phyloP scores from a whole-genome alignment of 1,140 invertebrate genomes.

The Proales similis region DNA sequence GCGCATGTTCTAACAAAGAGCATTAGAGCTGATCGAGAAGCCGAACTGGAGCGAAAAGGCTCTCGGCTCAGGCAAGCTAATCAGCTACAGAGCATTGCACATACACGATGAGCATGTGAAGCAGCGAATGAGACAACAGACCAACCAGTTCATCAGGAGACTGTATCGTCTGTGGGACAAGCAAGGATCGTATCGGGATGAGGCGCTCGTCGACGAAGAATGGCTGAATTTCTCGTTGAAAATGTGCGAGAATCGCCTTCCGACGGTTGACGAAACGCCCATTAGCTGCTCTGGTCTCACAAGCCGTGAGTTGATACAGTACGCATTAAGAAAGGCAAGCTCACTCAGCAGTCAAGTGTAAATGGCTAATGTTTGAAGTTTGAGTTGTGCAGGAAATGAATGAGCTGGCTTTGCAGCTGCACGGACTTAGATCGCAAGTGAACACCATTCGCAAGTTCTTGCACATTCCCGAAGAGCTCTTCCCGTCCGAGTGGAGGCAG shows the following conservation, averaged over 20 bases:
- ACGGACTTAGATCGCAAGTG: background rate
- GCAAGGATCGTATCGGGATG: conserved; percentile 15
- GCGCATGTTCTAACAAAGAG: background rate
- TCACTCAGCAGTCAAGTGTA: no score
- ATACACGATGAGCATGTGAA: conserved; percentile 5
- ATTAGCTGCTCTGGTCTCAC: background rate
- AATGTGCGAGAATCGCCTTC: conserved; percentile 25
- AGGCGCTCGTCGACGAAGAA: conserved; percentile 25
- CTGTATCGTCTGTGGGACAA: conserved; percentile 25
- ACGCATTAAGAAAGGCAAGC: background rate
- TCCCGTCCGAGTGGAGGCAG: conserved; percentile 25
- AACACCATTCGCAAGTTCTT: conserved; percentile 29
- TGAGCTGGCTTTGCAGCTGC: conserved; percentile 3
- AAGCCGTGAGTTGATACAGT: background rate
- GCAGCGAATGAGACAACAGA: conserved; percentile 4
- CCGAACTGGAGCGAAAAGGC: conserved; percentile 13
- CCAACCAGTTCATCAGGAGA: conserved; percentile 24
- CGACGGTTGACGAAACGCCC: background rate
- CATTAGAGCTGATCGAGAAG: conserved; percentile 21
- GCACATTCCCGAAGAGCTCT: background rate
- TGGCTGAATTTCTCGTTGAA: conserved; percentile 31
- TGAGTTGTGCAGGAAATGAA: conserved; percentile 10
- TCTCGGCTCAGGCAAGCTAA: no score
- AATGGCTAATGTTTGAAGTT: no score
- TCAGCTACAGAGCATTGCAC: conserved; percentile 17